Evolutionary conservation across 2,888 invertebrate species (phyloP).

Genomic region (Macrophya annulata): DNA sequence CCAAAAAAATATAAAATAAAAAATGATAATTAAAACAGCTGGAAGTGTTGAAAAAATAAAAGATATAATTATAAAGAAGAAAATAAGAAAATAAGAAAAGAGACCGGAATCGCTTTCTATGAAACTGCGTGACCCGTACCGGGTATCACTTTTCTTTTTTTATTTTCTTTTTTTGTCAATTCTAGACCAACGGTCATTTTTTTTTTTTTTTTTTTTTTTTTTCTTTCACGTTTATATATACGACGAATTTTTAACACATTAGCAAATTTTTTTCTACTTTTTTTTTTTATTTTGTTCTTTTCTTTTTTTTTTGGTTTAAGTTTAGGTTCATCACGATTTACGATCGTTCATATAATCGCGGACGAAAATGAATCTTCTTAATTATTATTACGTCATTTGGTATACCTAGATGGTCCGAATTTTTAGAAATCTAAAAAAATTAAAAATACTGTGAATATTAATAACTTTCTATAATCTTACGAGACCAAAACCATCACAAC

Average conservation of each 20-base stretch:
- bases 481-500: not conserved
- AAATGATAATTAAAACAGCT: conserved; percentile 35
- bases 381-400: not conserved
- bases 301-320: too few species aligned
- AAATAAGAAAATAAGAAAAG: not conserved
- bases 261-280: not conserved
- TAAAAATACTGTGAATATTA: not conserved
- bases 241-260: not conserved
- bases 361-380: not conserved
- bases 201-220: not conserved
- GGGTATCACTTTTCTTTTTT: not conserved
- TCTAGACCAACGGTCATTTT: not conserved
- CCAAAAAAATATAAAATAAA: too few species aligned
- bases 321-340: not conserved
- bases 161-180: not conserved
- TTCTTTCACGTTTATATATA: not conserved
- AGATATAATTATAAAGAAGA: not conserved
- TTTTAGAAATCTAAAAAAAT: conserved; percentile 21
- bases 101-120: conserved; percentile 52
- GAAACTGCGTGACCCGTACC: conserved; percentile 38
- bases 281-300: not conserved
- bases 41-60: not conserved
- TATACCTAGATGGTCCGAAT: not conserved
- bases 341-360: too few species aligned
- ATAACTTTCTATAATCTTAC: conserved; percentile 30